Conservation (phyloP, 2,888 invertebrate genomes). For the Helicoverpa assulta region DNA sequence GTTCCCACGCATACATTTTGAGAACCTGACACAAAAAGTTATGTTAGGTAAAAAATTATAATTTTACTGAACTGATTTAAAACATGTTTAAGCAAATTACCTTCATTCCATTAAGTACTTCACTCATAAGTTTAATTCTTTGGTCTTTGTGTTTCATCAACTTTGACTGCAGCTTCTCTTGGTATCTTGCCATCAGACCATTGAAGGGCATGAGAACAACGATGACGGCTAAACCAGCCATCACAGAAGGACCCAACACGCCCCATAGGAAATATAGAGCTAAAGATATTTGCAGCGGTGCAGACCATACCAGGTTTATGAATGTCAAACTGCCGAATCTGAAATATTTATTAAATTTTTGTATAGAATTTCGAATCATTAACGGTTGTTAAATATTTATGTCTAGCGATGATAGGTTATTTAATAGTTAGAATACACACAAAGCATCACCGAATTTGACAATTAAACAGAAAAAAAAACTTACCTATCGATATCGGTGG, state of each 20-base stretch:
- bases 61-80: not conserved
- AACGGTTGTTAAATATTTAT: too few relatives aligned
- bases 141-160: conserved; percentile 97
- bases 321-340: conserved; percentile 94
- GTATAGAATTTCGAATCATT: not conserved
- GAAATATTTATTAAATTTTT: conserved; percentile 15
- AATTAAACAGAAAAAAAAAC: not conserved
- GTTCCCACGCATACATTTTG: conserved; percentile 97
- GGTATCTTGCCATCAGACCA: conserved; percentile 93
- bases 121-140: conserved; percentile 96
- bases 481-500: conserved; percentile 94
- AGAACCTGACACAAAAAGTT: conserved; percentile 83
- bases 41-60: not conserved
- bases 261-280: conserved; percentile 94
- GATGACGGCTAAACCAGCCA: conserved; percentile 97
- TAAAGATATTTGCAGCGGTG: conserved; percentile 94
- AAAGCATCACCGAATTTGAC: not conserved
- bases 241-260: conserved; percentile 93
- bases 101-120: conserved; percentile 96
- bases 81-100: conserved; percentile 74
- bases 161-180: conserved; percentile 92
- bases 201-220: conserved; percentile 96
- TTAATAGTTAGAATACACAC: too few relatives aligned
- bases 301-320: conserved; percentile 95
- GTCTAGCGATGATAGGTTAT: too few relatives aligned